Percentiles rank a stretch among this genome's conserved stretches.
Evolutionary conservation across 2,113 vertebrate genomes (phyloP).

Genomic region (Mandrillus leucophaeus): DNA sequence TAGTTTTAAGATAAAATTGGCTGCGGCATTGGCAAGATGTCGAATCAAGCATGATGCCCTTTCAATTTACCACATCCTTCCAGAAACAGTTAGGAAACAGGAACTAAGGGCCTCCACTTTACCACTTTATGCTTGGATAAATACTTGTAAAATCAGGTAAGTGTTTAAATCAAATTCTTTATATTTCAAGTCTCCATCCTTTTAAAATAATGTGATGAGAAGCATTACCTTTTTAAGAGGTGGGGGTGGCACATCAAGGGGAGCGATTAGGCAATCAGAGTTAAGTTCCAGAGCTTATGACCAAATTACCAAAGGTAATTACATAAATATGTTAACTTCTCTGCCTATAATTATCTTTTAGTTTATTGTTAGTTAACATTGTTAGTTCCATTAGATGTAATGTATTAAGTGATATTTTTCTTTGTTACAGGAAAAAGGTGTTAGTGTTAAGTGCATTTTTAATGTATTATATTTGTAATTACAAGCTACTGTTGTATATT

Average conservation of each 20-base stretch:
- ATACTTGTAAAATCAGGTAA: conserved; percentile 90
- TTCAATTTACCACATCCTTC: conserved; percentile 89
- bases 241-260: background rate
- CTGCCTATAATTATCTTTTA: conserved; percentile 14
- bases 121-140: conserved; percentile 92
- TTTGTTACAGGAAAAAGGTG: background rate
- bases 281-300: conserved; percentile 29
- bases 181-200: background rate
- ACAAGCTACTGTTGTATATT: conserved; percentile 61
- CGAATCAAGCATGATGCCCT: conserved; percentile 90
- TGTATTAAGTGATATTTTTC: conserved; percentile 5
- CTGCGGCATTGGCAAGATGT: conserved; percentile 91
- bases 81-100: conserved; percentile 87
- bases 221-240: background rate
- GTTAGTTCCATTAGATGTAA: conserved; percentile 5
- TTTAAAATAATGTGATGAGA: conserved; percentile 39
- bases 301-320: conserved; percentile 17
- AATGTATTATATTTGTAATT: conserved; percentile 44
- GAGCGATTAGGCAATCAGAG: background rate
- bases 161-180: conserved; percentile 9
- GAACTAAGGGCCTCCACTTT: conserved; percentile 87
- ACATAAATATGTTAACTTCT: conserved; percentile 23
- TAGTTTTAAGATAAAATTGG: conserved; percentile 92
- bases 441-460: conserved; percentile 22
- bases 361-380: conserved; percentile 40